Conservation (phyloP, 1,140 invertebrate species). For the Drosophila micromelanica region DNA sequence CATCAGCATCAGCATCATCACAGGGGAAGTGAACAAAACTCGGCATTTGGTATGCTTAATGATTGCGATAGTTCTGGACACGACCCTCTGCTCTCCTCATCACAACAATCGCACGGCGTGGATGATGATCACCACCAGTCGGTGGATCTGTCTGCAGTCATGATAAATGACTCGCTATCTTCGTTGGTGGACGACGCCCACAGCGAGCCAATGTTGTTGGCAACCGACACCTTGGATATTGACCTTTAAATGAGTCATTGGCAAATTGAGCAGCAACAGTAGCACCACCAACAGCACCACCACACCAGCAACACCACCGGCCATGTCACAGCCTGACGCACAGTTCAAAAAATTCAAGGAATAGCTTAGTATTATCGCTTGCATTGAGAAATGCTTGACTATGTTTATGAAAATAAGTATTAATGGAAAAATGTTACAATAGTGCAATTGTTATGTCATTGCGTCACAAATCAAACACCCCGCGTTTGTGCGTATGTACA, state of each 20-base stretch:
- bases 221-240: constrained; percentile 71
- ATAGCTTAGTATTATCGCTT: constrained; percentile 39
- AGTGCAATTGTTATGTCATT: constrained; percentile 7
- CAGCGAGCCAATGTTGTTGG: constrained; percentile 58
- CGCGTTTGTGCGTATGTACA: background rate
- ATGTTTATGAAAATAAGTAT: constrained; percentile 31
- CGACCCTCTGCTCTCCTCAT: constrained; percentile 84
- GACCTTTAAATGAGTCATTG: constrained; percentile 43
- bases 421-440: constrained; percentile 21
- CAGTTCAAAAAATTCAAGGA: constrained; percentile 27
- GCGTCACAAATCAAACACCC: background rate
- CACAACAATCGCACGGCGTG: constrained; percentile 72
- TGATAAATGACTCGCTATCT: constrained; percentile 67
- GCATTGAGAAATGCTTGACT: constrained; percentile 15
- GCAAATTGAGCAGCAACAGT: background rate
- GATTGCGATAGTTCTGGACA: constrained; percentile 38
- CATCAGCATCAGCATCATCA: constrained; percentile 33
- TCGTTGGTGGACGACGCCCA: constrained; percentile 64
- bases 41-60: constrained; percentile 25
- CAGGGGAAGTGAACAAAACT: constrained; percentile 24
- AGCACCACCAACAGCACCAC: background rate
- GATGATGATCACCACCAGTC: constrained; percentile 58
- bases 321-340: background rate
- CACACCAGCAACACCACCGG: background rate
- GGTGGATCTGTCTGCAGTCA: constrained; percentile 54